Conservation (phyloP, 2,888 invertebrate genomes). For the Tachystola acroxantha region DNA sequence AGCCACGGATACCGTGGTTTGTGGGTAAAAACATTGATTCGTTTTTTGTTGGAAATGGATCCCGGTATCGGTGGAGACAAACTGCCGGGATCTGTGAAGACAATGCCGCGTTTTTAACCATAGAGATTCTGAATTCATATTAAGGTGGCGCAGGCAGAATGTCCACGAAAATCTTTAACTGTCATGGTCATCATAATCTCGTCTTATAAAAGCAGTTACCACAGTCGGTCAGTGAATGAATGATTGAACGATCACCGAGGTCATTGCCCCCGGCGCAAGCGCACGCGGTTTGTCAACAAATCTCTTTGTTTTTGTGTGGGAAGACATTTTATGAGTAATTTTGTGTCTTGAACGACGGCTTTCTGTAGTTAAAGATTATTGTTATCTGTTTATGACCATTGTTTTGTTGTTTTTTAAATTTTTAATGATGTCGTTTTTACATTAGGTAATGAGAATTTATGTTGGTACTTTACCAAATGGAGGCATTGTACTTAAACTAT, state of each 20-base stretch:
- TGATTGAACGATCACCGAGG: slow-evolving; percentile 19
- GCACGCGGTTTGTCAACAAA: slow-evolving; percentile 6
- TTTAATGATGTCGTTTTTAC: too few species aligned
- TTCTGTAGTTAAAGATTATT: not conserved
- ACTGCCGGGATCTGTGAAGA: too few species aligned
- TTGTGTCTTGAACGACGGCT: not conserved
- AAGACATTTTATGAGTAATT: slow-evolving; percentile 1
- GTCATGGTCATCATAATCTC: not conserved
- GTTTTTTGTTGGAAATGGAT: too few species aligned
- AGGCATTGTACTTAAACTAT: too few species aligned
- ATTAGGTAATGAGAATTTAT: too few species aligned
- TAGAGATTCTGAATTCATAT: too few species aligned
- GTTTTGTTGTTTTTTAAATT: slow-evolving; percentile 1
- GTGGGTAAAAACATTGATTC: too few species aligned
- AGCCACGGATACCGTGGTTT: too few species aligned
- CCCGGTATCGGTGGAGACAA: too few species aligned
- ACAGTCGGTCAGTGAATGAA: slow-evolving; percentile 13
- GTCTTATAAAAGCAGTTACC: slow-evolving; percentile 4
- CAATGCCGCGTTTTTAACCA: too few species aligned
- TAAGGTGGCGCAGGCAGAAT: too few species aligned
- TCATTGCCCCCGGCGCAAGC: slow-evolving; percentile 12
- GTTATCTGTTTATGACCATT: slow-evolving; percentile 1
- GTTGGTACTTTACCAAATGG: not conserved
- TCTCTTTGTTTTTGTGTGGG: slow-evolving; percentile 1
- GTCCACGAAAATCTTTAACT: too few species aligned